phyloP scores from a whole-genome alignment of 2,113 vertebrate genomes.

The Dissostichus mawsoni region DNA sequence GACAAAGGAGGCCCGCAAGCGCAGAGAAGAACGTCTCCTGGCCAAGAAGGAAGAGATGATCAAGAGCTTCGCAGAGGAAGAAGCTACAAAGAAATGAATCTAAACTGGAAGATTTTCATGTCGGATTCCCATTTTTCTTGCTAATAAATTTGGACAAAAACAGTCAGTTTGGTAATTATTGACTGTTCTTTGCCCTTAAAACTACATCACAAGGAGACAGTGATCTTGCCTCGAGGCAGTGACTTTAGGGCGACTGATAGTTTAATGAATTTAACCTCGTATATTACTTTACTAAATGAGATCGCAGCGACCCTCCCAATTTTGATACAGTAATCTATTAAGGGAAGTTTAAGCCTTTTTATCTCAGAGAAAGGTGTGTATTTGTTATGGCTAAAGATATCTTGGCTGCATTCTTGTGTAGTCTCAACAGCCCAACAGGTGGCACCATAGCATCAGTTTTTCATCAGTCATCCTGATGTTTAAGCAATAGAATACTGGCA shows the following conservation, averaged over 20 bases:
- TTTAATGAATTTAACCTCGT: neutral
- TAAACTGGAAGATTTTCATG: neutral
- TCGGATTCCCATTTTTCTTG: conserved; percentile 39
- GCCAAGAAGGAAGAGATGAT: conserved; percentile 98
- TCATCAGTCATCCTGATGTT: neutral
- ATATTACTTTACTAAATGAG: neutral
- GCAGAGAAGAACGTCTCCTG: conserved; percentile 93
- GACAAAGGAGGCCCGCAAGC: conserved; percentile 96
- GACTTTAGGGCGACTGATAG: neutral
- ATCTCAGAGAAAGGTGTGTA: neutral
- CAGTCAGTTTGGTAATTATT: neutral
- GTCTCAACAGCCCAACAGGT: conserved; percentile 35
- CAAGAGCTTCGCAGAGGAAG: conserved; percentile 94
- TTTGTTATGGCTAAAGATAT: neutral
- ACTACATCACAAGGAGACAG: neutral
- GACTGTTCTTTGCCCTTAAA: neutral
- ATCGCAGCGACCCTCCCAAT: neutral
- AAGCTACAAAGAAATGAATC: conserved; percentile 89
- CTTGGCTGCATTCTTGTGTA: neutral
- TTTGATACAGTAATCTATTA: neutral
- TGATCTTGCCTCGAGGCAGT: neutral
- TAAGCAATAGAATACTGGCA: neutral
- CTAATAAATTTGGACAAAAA: conserved; percentile 68
- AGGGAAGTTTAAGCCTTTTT: too few relatives aligned
- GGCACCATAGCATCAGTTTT: conserved; percentile 50